Conservation (phyloP, 1,140 invertebrate genomes). For the Octopus sinensis region DNA sequence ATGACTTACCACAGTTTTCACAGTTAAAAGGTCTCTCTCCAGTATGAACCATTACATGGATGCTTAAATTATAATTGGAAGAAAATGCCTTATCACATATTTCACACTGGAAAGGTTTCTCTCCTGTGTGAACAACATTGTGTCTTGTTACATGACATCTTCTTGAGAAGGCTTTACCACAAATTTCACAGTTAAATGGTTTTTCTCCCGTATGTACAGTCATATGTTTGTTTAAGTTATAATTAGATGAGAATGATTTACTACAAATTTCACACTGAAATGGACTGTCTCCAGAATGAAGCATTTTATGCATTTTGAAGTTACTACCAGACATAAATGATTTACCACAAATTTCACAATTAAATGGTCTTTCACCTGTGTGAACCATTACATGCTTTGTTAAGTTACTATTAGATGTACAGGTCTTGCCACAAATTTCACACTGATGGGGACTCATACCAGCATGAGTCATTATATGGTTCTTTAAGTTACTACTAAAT, state of each 20-base stretch:
- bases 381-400: constrained; percentile 30
- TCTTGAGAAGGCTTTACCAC: constrained; percentile 23
- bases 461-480: constrained; percentile 90
- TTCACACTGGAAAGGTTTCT: constrained; percentile 74
- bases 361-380: constrained; percentile 23
- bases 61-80: constrained; percentile 18
- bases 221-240: constrained; percentile 26
- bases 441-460: constrained; percentile 97
- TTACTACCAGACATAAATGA: constrained; percentile 14
- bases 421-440: constrained; percentile 71
- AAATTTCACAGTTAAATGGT: constrained; percentile 30
- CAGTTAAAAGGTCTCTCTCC: constrained; percentile 29
- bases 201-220: constrained; percentile 27
- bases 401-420: constrained; percentile 30
- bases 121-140: constrained; percentile 63
- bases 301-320: constrained; percentile 27
- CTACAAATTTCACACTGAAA: constrained; percentile 22
- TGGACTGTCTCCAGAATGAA: constrained; percentile 18
- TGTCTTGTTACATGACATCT: constrained; percentile 18
- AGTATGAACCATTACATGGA: constrained; percentile 18
- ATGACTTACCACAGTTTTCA: constrained; percentile 83
- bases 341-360: constrained; percentile 23
- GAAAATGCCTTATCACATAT: constrained; percentile 63
- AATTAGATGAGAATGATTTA: constrained; percentile 21
- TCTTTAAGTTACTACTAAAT: constrained; percentile 86